A percentile compares a stretch with the other conserved stretches of the same genome.
phyloP scores from a whole-genome alignment of 2,113 vertebrate species.

The Hyperopisus bebe region DNA sequence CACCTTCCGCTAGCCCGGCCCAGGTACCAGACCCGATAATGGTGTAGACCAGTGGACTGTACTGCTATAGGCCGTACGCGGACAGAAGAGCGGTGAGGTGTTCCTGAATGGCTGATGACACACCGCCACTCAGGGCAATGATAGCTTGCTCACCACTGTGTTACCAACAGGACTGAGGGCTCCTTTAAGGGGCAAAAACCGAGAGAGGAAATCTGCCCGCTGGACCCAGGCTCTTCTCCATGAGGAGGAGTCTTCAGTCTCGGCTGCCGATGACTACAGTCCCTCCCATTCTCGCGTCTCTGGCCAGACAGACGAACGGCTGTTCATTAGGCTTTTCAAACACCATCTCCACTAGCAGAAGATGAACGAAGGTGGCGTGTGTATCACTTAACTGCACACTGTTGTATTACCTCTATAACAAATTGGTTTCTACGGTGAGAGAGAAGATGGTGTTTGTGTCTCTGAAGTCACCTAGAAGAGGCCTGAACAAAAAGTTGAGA shows the following conservation, averaged over 20 bases:
- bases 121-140: neutral
- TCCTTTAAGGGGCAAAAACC: neutral
- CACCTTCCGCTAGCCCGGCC: neutral
- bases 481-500: neutral
- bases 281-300: neutral
- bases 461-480: neutral
- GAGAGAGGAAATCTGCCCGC: neutral
- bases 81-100: neutral
- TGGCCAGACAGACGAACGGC: slow-evolving; percentile 19
- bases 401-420: slow-evolving; percentile 6
- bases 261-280: neutral
- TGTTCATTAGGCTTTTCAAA: slow-evolving; percentile 14
- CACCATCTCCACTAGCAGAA: slow-evolving; percentile 27
- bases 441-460: neutral
- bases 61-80: neutral
- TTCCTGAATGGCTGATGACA: neutral
- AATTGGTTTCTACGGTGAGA: neutral
- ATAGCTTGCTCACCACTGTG: neutral
- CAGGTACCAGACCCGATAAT: neutral
- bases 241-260: neutral
- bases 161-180: neutral
- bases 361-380: neutral
- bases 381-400: neutral
- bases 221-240: neutral
- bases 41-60: neutral